Evolutionary conservation across 2,888 invertebrate genomes (phyloP).

Genomic region (Agrotis puta): DNA sequence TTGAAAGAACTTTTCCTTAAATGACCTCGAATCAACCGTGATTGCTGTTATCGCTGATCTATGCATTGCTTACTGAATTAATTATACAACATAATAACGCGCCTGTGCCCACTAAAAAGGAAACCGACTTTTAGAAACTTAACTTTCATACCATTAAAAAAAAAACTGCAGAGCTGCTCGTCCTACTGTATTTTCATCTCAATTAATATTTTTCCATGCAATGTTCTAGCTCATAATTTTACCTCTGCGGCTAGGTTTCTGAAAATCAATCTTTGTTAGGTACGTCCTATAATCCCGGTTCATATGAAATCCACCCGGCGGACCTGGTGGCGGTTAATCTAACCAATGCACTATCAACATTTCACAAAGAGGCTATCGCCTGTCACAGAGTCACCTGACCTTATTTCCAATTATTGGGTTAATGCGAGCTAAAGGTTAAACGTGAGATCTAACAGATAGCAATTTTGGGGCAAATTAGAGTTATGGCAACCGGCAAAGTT

Average conservation of each 20-base stretch:
- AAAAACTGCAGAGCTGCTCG: neutral
- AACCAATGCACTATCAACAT: neutral
- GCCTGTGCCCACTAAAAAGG: too few species aligned
- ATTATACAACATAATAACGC: too few species aligned
- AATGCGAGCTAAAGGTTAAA: neutral
- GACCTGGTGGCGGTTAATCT: neutral
- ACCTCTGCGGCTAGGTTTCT: neutral
- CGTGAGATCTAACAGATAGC: too few species aligned
- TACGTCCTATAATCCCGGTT: neutral
- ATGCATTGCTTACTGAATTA: too few species aligned
- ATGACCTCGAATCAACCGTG: too few species aligned
- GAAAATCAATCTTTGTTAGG: neutral
- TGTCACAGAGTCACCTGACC: neutral
- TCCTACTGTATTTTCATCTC: neutral
- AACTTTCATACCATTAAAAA: too few species aligned
- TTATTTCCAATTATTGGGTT: conserved; percentile 4
- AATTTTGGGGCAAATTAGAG: conserved; percentile 21
- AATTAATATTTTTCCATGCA: neutral
- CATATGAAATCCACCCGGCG: neutral
- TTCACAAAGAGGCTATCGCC: conserved; percentile 2
- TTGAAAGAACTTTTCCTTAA: too few species aligned
- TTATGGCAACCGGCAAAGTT: conserved; percentile 11
- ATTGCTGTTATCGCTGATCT: too few species aligned
- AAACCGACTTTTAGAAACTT: too few species aligned
- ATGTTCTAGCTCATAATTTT: neutral